These are phyloP conservation scores for Microcebus tavaratra DNA, from an alignment of 2,113 vertebrate species.

Conservation along the genomic window DNA sequence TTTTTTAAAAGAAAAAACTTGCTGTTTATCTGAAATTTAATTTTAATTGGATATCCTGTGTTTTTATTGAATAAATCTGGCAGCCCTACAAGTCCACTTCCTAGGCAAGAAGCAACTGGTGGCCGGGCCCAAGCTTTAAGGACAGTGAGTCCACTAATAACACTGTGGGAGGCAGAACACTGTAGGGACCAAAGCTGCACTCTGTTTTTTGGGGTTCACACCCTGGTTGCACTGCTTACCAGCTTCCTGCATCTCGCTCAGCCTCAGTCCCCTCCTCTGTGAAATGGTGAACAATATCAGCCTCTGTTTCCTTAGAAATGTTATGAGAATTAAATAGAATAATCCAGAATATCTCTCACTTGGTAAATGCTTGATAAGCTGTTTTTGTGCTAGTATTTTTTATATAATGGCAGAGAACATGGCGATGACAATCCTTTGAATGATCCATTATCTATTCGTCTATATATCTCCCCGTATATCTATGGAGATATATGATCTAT, in stretches of 20 bases:
- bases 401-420: neutral
- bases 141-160: neutral
- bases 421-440: neutral
- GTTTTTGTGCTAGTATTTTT: neutral
- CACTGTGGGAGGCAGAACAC: neutral
- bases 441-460: neutral
- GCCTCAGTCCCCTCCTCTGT: neutral
- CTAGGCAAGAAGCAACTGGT: neutral
- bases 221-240: neutral
- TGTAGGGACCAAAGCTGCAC: neutral
- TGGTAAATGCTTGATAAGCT: neutral
- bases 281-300: neutral
- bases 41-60: neutral
- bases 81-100: neutral
- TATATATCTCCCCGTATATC: neutral
- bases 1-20: neutral
- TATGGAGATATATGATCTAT: neutral
- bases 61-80: slow-evolving; percentile 48
- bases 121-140: neutral
- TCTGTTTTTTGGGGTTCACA: neutral
- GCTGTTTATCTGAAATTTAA: slow-evolving; percentile 5
- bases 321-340: neutral
- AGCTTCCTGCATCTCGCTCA: neutral
- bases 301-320: neutral
- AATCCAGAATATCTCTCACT: neutral